A percentile compares a stretch with the other conserved stretches of the same genome.
phyloP scores from a whole-genome alignment of 2,888 invertebrate species.

The Agrotis clavis region DNA sequence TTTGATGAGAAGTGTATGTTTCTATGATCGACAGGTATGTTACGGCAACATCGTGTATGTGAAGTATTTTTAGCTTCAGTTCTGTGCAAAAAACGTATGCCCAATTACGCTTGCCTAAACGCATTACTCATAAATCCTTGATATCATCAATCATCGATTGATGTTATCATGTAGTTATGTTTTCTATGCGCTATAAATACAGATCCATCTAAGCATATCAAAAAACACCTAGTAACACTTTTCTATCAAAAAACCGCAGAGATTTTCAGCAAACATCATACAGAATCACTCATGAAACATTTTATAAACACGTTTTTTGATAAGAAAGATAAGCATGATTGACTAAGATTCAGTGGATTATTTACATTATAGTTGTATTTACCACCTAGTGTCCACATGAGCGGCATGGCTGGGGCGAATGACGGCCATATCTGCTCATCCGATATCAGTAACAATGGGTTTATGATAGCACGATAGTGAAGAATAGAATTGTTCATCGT shows the following conservation, averaged over 20 bases:
- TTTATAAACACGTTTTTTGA: constrained; percentile 34
- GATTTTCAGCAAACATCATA: constrained; percentile 15
- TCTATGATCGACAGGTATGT: no score
- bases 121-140: no score
- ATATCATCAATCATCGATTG: no score
- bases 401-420: constrained; percentile 27
- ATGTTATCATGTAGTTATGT: no score
- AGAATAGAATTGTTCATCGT: constrained; percentile 13
- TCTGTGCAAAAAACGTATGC: no score
- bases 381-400: constrained; percentile 34
- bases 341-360: constrained; percentile 18
- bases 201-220: not conserved
- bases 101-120: no score
- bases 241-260: not conserved
- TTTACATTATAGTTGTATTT: constrained; percentile 15
- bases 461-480: constrained; percentile 34
- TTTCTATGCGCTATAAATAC: not conserved
- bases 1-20: no score
- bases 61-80: no score
- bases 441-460: constrained; percentile 33
- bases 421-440: constrained; percentile 47
- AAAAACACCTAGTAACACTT: not conserved
- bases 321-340: constrained; percentile 44
- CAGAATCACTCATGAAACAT: constrained; percentile 5
- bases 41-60: no score